Conservation (phyloP, 2,888 invertebrate species). For the Troilus luridus region DNA sequence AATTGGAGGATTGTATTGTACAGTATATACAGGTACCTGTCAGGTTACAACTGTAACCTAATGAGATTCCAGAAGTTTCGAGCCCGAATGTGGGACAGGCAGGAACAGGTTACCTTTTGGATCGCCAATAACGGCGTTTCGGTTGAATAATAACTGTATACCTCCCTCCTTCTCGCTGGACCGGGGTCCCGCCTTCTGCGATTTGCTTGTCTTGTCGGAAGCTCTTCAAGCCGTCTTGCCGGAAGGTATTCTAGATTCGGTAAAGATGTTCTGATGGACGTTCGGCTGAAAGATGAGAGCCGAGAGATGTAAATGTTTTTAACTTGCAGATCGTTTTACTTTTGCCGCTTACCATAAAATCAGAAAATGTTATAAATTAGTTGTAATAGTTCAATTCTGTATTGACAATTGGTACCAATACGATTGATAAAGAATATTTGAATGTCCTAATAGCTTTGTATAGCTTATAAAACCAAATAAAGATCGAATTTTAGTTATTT, state of each 20-base stretch:
- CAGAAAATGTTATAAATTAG: too few species aligned
- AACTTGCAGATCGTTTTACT: too few species aligned
- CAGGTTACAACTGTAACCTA: conserved; percentile 9
- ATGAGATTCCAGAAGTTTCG: conserved; percentile 36
- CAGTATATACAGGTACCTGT: conserved; percentile 17
- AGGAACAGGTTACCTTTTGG: conserved; percentile 51
- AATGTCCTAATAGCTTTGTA: too few species aligned
- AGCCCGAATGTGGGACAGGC: conserved; percentile 47
- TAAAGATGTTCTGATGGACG: not conserved
- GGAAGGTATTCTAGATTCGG: not conserved
- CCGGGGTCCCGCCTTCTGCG: not conserved
- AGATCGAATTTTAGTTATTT: too few species aligned
- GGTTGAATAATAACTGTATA: conserved; percentile 51
- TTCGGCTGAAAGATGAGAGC: too few species aligned
- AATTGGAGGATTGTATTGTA: not conserved
- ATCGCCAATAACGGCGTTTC: conserved; percentile 53
- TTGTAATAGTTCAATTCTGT: too few species aligned
- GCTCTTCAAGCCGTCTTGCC: not conserved
- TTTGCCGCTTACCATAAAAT: too few species aligned
- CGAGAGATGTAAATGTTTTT: too few species aligned
- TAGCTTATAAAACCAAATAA: too few species aligned
- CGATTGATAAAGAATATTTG: too few species aligned
- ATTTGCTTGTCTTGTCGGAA: not conserved
- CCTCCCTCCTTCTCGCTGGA: not conserved
- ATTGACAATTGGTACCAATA: too few species aligned